Evolutionary conservation across 92 coral and sea anemone species (phyloP).

Genomic region (Porites divaricata): DNA sequence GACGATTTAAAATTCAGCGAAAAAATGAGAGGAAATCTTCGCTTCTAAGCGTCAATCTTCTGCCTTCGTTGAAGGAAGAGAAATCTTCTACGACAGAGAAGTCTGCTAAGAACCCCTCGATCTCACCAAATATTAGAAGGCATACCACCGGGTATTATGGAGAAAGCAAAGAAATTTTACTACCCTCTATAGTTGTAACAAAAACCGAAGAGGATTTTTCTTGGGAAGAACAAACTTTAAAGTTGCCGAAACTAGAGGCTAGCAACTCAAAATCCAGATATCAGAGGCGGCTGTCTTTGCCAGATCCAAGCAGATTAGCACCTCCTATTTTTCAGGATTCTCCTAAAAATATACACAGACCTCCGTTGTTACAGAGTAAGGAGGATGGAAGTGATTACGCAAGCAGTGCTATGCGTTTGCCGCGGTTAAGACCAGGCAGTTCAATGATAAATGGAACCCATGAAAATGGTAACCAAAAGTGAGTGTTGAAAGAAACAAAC

Average conservation of each 20-base stretch:
- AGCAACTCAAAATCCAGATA: slow-evolving; percentile 5
- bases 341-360: slow-evolving; percentile 31
- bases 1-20: slow-evolving; percentile 2
- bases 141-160: not conserved
- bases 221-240: not conserved
- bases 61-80: slow-evolving; percentile 30
- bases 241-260: slow-evolving; percentile 29
- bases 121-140: not conserved
- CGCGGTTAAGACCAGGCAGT: slow-evolving; percentile 9
- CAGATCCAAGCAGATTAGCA: slow-evolving; percentile 33
- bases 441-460: not conserved
- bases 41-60: not conserved
- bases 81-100: not conserved
- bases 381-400: not conserved
- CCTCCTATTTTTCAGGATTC: slow-evolving; percentile 41
- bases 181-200: slow-evolving; percentile 26
- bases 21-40: slow-evolving; percentile 16
- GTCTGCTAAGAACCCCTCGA: not conserved
- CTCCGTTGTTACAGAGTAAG: not conserved
- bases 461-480: not conserved
- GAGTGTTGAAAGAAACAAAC: too few relatives aligned
- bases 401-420: slow-evolving; percentile 11
- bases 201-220: not conserved
- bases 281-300: slow-evolving; percentile 12
- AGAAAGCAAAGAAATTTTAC: not conserved